A percentile compares a stretch with the other conserved stretches of the same genome.
These are phyloP conservation scores for Eufriesea mexicana DNA, from an alignment of 1,140 invertebrate genomes.

Conservation along the genomic window DNA sequence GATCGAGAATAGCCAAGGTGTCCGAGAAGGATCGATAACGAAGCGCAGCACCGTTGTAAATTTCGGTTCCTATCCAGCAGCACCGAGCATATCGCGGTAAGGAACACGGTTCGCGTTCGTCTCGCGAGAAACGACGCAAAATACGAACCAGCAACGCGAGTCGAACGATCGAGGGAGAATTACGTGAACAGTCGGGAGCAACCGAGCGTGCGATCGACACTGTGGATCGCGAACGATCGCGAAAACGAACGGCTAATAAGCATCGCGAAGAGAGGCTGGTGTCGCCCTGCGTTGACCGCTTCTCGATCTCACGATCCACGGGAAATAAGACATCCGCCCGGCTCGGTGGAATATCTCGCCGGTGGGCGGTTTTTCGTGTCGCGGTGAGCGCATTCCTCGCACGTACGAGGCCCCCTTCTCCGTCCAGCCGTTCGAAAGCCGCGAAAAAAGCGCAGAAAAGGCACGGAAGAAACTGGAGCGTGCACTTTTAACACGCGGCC, in stretches of 20 bases:
- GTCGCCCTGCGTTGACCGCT: too few relatives aligned
- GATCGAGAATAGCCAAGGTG: neutral
- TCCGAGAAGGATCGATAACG: too few relatives aligned
- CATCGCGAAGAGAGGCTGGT: neutral
- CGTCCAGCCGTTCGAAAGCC: neutral
- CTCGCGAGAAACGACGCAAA: too few relatives aligned
- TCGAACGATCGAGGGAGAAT: too few relatives aligned
- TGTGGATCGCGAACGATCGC: too few relatives aligned
- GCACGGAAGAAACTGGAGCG: conserved; percentile 49
- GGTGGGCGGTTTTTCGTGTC: conserved; percentile 12
- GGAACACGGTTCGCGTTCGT: too few relatives aligned
- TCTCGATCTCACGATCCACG: neutral
- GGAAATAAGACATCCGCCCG: neutral
- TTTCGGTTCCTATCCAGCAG: too few relatives aligned
- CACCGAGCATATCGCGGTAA: too few relatives aligned
- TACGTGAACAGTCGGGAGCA: too few relatives aligned
- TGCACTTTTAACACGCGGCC: conserved; percentile 41
- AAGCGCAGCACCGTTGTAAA: too few relatives aligned
- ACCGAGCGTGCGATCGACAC: too few relatives aligned
- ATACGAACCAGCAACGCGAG: too few relatives aligned
- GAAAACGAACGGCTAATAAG: conserved; percentile 23
- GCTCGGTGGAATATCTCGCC: neutral
- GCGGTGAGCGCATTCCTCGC: conserved; percentile 14
- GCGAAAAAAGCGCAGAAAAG: conserved; percentile 28
- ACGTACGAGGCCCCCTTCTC: neutral